Base-by-base conservation (phyloP, 2,888 invertebrate species). In the Caenorhabditis sp. region DNA sequence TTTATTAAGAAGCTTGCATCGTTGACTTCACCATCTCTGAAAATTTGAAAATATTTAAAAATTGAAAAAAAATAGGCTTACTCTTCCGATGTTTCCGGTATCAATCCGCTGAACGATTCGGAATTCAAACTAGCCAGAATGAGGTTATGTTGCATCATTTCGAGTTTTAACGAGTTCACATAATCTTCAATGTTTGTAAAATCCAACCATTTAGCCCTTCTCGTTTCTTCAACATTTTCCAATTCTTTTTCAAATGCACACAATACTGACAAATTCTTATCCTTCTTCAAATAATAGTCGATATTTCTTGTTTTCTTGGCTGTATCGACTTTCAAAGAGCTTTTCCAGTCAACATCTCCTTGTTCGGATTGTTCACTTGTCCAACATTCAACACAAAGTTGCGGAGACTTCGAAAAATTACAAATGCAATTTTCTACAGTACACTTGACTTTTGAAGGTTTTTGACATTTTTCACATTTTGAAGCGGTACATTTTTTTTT, bases 391-490 rank as follows among this genome's bases (percentile, higher is more conserved):
- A 72, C 65, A 62, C 72, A 72, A 24, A 10, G 64, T 67, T 8
- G 54, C 64, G n/a, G 14, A 17, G 10, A 65, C 59, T 26, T 65
- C 19, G 27, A 10, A 43, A 17, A 10, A 17, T 72, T 66, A 55
- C 83, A 83, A n/a, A 63, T 63, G 57, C 83, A 83, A 21, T 75
- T 69, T 4, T 58, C 54, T 1, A 81, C 64, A 6, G 78, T 76
- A 51, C 83, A 83, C 6, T 67, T 71, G 12, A 81, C 74, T 14
- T 75, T 73, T 1, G 78, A 66, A 0, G 68, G 60, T 26, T 58
- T 43, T 8, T 67, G 66, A 57, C 82, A 82, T 8, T 21, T 54
- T 23, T 61, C 49, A 55, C 74, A 71, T 1, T 31, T 19, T 4
- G 70, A 14, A 8, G 31, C 31, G n/a, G 43, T 4, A 4, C 5